Base-by-base conservation (phyloP, 1,140 invertebrate genomes). In the Notospermus geniculatus region DNA sequence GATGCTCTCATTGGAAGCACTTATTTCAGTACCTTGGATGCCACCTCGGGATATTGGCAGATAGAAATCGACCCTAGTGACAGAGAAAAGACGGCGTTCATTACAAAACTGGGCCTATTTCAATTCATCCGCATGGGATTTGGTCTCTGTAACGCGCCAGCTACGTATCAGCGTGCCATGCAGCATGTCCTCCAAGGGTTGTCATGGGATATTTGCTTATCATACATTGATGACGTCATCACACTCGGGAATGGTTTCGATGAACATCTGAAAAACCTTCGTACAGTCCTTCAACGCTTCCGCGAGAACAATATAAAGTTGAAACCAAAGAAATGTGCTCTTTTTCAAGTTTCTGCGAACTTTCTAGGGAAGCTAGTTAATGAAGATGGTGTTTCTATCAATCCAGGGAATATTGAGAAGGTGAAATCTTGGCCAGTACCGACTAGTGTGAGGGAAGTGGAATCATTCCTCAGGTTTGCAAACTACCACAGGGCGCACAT, bases 1-100 rank as follows among this genome's bases (percentile, higher is more conserved):
- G 53, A 71, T 13, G 56, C 45, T 4, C 61, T 85, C 0, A 19
- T 60, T 0, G 78, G 75, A 4, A 69, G 67, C 9, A 74, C 54
- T 9, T 69, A 78, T 29, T 85, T 83, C 59, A 70, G 72, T 0
- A 70, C 73, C 0, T 65, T 85, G 0, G 83, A 85, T 71, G 22
- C 61, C 13, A 25, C 13, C 25, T 30, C 11, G 13, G 70, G 64
- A 4, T 72, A 61, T 50, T 72, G 74, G 73, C 80, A 81, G 54
- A 62, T 83, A 1, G 54, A 30, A 2, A 55, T 84, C 5, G 43
- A 74, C 15, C 13, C 56, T 17, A 59, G 67, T 5, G 71, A 72
- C 43, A 66, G 58, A 7, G 55, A 76, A 45, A 73, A 77, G 46
- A 82, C 81, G 1, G 58, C 58, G 25, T 71, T 73, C 62, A 52